Conservation (phyloP, 2,888 invertebrate genomes). For the Parthenolecanium corni region DNA sequence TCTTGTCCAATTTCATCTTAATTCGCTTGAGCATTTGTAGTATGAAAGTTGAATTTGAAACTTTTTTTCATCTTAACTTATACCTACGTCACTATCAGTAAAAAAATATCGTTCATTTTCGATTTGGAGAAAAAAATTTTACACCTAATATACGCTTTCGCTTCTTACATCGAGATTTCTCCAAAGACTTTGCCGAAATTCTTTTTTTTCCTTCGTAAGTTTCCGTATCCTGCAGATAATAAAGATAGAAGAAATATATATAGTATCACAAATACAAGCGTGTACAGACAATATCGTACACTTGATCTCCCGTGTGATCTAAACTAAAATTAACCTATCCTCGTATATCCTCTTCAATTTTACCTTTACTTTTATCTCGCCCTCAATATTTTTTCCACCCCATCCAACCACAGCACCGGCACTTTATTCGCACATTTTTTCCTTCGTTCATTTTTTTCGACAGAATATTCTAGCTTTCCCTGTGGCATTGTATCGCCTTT, state of each 20-base stretch:
- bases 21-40: too few species aligned
- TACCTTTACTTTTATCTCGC: background rate
- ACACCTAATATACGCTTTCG: too few species aligned
- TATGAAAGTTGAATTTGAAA: too few species aligned
- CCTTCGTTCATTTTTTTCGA: background rate
- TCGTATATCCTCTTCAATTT: background rate
- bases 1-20: too few species aligned
- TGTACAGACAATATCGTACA: slow-evolving; percentile 2
- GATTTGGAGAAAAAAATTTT: too few species aligned
- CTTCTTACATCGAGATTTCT: too few species aligned
- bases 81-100: too few species aligned
- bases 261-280: background rate
- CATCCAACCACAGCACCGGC: background rate
- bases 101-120: too few species aligned
- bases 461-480: background rate
- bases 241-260: background rate
- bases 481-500: slow-evolving; percentile 2
- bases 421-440: slow-evolving; percentile 2
- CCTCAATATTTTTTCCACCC: too few species aligned
- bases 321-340: slow-evolving; percentile 9
- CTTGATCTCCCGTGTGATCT: slow-evolving; percentile 2
- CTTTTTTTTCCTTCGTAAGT: too few species aligned
- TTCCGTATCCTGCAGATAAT: background rate
- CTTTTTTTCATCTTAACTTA: too few species aligned
- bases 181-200: too few species aligned